phyloP scores from a whole-genome alignment of 2,888 invertebrate species.

The Monopis laevigella region DNA sequence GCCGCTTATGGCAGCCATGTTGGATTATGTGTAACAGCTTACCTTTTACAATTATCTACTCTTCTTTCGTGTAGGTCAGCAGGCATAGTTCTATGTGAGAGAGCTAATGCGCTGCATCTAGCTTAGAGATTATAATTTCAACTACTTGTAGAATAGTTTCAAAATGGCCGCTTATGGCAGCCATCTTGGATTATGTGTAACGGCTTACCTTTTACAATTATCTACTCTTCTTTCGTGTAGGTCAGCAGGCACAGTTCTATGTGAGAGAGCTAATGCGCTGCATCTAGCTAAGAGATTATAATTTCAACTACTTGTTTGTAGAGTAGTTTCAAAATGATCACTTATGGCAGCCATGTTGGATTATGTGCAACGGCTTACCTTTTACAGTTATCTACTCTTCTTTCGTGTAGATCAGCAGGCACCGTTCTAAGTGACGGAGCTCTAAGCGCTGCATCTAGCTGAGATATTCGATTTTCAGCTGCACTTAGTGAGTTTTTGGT shows the following conservation, averaged over 20 bases:
- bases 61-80: conserved; percentile 72
- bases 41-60: conserved; percentile 79
- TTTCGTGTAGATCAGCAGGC: conserved; percentile 71
- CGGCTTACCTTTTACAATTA: conserved; percentile 77
- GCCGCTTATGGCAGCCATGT: too few relatives aligned
- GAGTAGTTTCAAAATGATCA: too few relatives aligned
- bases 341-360: too few relatives aligned
- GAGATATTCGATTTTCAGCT: conserved; percentile 67
- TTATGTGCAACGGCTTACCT: conserved; percentile 44
- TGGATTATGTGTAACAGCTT: conserved; percentile 11
- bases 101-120: conserved; percentile 59
- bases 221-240: conserved; percentile 74
- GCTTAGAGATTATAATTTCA: conserved; percentile 65
- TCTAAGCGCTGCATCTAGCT: conserved; percentile 59
- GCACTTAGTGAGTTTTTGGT: conserved; percentile 67
- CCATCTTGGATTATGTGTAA: too few relatives aligned
- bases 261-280: too few relatives aligned
- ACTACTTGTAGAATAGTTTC: conserved; percentile 67
- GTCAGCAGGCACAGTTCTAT: conserved; percentile 66
- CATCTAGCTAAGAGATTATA: too few relatives aligned
- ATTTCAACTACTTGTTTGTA: too few relatives aligned
- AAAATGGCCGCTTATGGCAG: too few relatives aligned
- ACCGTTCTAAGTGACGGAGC: conserved; percentile 50
- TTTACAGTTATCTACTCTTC: conserved; percentile 78
- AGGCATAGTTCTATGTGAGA: conserved; percentile 58